Evolutionary conservation across 2,888 invertebrate genomes (phyloP), one percentile per base, ranked within the genome.

Genomic region (Bembecia ichneumoniformis): DNA sequence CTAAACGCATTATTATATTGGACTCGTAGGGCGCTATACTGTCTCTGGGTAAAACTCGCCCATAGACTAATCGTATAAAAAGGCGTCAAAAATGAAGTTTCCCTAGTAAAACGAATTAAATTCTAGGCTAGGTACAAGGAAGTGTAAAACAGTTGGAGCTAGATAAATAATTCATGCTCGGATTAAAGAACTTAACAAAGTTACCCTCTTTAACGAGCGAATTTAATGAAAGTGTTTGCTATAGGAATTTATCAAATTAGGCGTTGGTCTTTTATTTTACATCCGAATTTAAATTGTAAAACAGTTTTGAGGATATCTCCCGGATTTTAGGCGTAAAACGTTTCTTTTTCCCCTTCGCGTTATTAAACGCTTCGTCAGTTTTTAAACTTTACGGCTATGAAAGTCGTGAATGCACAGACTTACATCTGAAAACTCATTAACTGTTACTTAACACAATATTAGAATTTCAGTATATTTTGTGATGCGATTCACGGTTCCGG

Each of bases 161-260:
- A 58, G 55, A 66, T 68, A 63, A 68, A 68, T 68, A 68, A 71
- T 69, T 68, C 67, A 68, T 66, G 62, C 52, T 53, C 57, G 59
- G 70, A 64, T 70, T 67, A 66, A 69, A 70, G 65, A 70, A 68
- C 58, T 67, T 62, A 55, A 51, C 51, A 53, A 64, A 68, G 61
- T 66, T 70, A 57, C 57, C 54, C 56, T 49, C 54, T 60, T 54
- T 60, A 62, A 58, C 59, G 55, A 59, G 57, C 52, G 55, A 62
- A 59, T 67, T 66, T 63, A 67, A 69, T 63, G 57, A 63, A 66
- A 66, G 59, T 67, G 62, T 67, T 67, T 68, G 62, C 58, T 52
- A 54, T 59, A 55, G 53, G 55, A 63, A 58, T 64, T 67, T 59
- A 62, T 64, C 55, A 56, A 55, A 56, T 58, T 54, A 55, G 44